Percentiles rank a stretch among this genome's conserved stretches.
Evolutionary conservation across 2,113 vertebrate genomes (phyloP).

Genomic region (Pelmatolapia mariae): DNA sequence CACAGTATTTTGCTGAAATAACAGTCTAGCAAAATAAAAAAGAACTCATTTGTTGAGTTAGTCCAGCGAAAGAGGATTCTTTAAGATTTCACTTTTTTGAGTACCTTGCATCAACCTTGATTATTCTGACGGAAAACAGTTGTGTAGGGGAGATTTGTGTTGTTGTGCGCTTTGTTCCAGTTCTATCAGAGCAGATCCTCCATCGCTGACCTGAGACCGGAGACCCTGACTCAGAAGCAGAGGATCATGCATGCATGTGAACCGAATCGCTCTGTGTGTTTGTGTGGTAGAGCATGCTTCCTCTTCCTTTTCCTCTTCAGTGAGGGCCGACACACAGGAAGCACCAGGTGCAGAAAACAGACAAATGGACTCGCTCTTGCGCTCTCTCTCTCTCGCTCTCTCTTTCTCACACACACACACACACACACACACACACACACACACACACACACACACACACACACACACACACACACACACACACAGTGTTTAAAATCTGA

Average conservation of each 20-base stretch:
- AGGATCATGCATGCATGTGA: not conserved
- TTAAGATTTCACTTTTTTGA: not conserved
- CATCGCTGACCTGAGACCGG: conserved; percentile 24
- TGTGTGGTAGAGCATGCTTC: conserved; percentile 9
- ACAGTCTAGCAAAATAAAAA: not conserved
- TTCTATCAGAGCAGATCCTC: not conserved
- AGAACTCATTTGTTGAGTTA: not conserved
- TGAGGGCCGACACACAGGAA: not conserved
- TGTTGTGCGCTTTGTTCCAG: conserved; percentile 10
- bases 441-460: not conserved
- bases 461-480: not conserved
- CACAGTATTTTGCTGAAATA: not conserved
- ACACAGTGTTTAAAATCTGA: not conserved
- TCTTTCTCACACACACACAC: rapidly evolving
- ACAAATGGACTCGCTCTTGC: not conserved
- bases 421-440: no score
- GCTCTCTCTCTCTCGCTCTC: not conserved
- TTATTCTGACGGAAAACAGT: not conserved
- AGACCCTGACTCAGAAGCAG: conserved; percentile 31
- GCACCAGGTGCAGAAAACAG: not conserved
- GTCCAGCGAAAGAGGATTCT: not conserved
- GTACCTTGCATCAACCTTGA: not conserved
- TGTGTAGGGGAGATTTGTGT: not conserved
- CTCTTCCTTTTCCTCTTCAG: conserved; percentile 38
- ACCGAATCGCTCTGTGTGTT: not conserved